Percentiles rank a stretch among this genome's conserved stretches.
Evolutionary conservation across 2,113 vertebrate species (phyloP).

Genomic region (Drymodes brunneopygia): DNA sequence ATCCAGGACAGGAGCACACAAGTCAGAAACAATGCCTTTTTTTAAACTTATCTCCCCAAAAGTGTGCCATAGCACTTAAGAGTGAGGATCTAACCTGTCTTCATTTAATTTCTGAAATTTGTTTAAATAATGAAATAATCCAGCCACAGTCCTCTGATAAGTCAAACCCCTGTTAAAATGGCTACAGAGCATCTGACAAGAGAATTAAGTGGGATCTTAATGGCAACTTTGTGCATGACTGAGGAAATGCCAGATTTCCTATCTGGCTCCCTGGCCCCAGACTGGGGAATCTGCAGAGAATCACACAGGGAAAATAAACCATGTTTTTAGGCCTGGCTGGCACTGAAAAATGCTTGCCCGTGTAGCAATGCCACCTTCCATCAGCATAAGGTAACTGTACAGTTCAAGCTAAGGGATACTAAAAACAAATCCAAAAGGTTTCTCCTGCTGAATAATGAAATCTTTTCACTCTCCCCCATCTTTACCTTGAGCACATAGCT

Average conservation of each 20-base stretch:
- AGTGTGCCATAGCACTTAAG: rapidly evolving
- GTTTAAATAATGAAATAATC: background rate
- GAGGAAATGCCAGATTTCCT: background rate
- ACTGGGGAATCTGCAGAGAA: background rate
- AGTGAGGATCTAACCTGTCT: background rate
- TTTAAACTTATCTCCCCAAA: background rate
- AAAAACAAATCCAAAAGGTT: background rate
- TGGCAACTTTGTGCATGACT: background rate
- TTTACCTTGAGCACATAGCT: background rate
- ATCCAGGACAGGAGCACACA: background rate
- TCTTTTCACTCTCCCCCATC: background rate
- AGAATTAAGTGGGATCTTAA: background rate
- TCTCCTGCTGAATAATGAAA: background rate
- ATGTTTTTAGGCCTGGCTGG: background rate
- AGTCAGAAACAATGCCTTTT: background rate
- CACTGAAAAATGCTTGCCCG: background rate
- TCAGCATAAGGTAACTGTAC: background rate
- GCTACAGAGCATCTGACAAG: rapidly evolving
- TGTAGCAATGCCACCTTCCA: background rate
- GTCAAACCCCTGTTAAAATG: background rate
- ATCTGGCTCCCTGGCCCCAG: background rate
- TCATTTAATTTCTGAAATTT: background rate
- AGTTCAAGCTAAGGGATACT: background rate
- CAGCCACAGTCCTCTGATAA: background rate
- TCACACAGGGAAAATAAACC: background rate